These are phyloP conservation scores for Cygnus buccinator DNA, from an alignment of 2,113 vertebrate species.

Conservation along the genomic window DNA sequence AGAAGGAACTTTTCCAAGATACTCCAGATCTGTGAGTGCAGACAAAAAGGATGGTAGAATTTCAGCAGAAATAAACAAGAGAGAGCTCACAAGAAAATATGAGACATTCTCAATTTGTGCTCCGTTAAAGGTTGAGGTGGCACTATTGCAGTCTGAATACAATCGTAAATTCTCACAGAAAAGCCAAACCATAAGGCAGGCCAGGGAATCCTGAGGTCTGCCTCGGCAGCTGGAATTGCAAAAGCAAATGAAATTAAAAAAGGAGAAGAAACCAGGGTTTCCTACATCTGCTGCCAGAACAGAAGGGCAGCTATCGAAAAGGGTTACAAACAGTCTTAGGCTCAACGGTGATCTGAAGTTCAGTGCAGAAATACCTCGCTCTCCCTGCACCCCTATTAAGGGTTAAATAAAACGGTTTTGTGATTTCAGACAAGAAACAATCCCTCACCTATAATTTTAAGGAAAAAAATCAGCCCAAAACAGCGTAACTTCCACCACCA, in stretches of 20 bases:
- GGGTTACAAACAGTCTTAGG: background rate
- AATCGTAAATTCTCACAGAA: background rate
- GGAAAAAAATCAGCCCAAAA: background rate
- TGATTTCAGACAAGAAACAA: background rate
- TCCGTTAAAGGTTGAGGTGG: background rate
- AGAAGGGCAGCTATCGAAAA: background rate
- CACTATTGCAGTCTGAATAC: background rate
- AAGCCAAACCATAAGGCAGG: background rate
- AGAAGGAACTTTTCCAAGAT: background rate
- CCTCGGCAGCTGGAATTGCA: background rate
- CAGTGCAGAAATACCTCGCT: conserved; percentile 17
- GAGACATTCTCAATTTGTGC: background rate
- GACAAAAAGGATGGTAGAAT: rapidly evolving
- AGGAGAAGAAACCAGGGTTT: background rate
- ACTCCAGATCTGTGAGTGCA: background rate
- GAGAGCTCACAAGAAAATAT: background rate
- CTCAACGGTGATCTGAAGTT: background rate
- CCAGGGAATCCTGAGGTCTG: background rate
- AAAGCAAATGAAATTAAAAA: background rate
- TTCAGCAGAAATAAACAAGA: background rate
- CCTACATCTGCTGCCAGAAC: background rate
- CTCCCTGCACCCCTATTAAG: background rate
- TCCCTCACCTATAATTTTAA: background rate
- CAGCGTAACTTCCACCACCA: rapidly evolving
- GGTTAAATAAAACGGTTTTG: background rate